A percentile compares a stretch with the other conserved stretches of the same genome.
Evolutionary conservation across 2,888 invertebrate species (phyloP).

Genomic region (Torymus auratus): DNA sequence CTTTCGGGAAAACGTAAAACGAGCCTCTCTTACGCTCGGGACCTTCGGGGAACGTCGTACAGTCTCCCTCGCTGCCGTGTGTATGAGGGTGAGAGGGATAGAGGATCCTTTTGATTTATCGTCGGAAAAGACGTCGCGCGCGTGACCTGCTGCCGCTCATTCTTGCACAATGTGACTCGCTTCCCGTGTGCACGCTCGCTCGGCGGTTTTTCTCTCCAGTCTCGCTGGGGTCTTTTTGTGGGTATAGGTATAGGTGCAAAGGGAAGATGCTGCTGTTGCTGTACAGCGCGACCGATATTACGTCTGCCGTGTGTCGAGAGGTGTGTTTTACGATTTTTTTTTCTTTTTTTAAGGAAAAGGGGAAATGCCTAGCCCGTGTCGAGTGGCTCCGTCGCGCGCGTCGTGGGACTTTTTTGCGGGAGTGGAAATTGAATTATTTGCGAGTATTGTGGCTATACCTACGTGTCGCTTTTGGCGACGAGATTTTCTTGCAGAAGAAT

Average conservation of each 20-base stretch:
- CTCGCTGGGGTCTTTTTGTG: background rate
- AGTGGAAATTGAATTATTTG: too few species aligned
- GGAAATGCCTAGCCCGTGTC: too few species aligned
- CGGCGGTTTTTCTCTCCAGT: background rate
- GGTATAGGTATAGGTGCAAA: too few species aligned
- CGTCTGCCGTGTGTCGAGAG: background rate
- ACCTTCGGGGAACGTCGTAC: background rate
- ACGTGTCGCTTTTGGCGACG: too few species aligned
- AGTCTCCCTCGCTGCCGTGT: background rate
- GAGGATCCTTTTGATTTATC: conserved; percentile 55
- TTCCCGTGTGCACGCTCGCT: conserved; percentile 17
- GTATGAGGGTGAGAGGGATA: background rate
- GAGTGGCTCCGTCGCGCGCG: too few species aligned
- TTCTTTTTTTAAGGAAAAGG: too few species aligned
- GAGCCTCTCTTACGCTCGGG: background rate
- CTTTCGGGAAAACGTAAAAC: conserved; percentile 44
- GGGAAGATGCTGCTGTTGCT: too few species aligned
- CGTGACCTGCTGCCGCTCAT: conserved; percentile 57
- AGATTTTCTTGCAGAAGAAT: too few species aligned
- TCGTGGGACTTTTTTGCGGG: too few species aligned
- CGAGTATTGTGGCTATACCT: too few species aligned
- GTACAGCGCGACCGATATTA: background rate
- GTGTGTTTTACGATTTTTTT: too few species aligned
- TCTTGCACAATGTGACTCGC: conserved; percentile 49
- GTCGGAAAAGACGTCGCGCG: conserved; percentile 57